Evolutionary conservation across 2,888 invertebrate species (phyloP), one percentile per base, ranked within the genome.

Genomic region (Scrobipalpa atriplicella): DNA sequence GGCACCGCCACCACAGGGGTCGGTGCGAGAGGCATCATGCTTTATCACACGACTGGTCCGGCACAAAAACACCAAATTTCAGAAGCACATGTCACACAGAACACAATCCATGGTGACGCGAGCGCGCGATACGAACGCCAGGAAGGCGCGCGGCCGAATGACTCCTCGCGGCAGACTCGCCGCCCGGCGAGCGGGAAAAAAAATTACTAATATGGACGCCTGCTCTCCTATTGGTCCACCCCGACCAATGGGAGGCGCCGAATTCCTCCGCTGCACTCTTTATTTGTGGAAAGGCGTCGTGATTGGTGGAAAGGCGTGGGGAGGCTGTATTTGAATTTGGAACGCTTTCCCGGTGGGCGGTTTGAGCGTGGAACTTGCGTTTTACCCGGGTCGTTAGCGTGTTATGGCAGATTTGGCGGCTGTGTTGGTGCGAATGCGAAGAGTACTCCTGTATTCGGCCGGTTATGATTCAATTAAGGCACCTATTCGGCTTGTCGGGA

Each of bases 21-120:
- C 94, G 97, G 97, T 95, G 97, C 97, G 95, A 97, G 95, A 94
- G 97, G 97, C 97, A 98, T 97, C 97, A 97, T 98, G 94, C 94
- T 95, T 90, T 85, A 76, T 75, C 84, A 84, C 88, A 85, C 84
- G 84, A 81, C 82, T 76, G 75, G 86, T 88, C 87, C 84, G 87
- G 79, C 89, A 92, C 90, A 86, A 87, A 82, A 86, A 83, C 83
- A 85, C 84, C 78, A 84, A 86, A 86, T 85, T 65, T 76, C 82
- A 87, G 80, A 85, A 86, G 83, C 90, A 91, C 92, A 89, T 89
- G 87, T 88, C 86, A 90, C 90, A 91, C 89, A 89, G 73, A 78
- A 80, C 92, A 89, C 92, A 90, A 92, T 91, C 91, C 91, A 91
- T 91, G 79, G 78, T 86, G 86, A 83, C 85, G 86, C 86, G 86